These are phyloP conservation scores for Alosa alosa DNA, from an alignment of 2,113 vertebrate species.

Conservation along the genomic window DNA sequence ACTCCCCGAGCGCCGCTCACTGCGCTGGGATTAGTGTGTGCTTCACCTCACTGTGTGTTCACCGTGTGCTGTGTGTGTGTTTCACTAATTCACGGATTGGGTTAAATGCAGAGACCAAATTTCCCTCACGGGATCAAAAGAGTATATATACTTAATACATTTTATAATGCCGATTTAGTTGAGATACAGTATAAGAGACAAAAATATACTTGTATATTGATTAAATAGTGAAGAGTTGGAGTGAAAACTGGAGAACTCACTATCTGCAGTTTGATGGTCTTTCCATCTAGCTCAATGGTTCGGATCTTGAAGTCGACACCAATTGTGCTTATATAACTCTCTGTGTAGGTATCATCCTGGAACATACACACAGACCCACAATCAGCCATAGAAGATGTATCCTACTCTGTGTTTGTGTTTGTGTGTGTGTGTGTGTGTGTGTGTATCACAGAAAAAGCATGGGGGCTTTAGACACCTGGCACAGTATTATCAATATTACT, in stretches of 20 bases:
- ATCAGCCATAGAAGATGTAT: not conserved
- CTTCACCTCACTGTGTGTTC: no score
- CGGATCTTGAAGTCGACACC: slow-evolving; percentile 88
- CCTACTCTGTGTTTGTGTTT: not conserved
- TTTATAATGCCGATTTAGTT: not conserved
- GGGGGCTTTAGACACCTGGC: no score
- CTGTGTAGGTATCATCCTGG: slow-evolving; percentile 86
- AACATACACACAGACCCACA: not conserved
- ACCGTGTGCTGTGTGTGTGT: no score
- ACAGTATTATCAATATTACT: no score
- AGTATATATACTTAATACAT: no score
- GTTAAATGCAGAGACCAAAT: no score
- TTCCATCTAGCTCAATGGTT: slow-evolving; percentile 84
- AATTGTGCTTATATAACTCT: slow-evolving; percentile 88
- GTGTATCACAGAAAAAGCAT: not conserved
- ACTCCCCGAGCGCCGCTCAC: no score
- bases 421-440: not conserved
- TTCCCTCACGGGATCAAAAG: no score
- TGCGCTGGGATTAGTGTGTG: no score
- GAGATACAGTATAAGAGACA: not conserved
- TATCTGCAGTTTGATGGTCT: slow-evolving; percentile 87
- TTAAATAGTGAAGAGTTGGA: not conserved
- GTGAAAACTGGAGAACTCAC: slow-evolving; percentile 58
- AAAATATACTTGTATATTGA: not conserved
- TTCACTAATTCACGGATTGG: no score